Percentiles rank a stretch among this genome's conserved stretches.
phyloP scores from a whole-genome alignment of 2,113 vertebrate genomes.

The Jacana jacana region DNA sequence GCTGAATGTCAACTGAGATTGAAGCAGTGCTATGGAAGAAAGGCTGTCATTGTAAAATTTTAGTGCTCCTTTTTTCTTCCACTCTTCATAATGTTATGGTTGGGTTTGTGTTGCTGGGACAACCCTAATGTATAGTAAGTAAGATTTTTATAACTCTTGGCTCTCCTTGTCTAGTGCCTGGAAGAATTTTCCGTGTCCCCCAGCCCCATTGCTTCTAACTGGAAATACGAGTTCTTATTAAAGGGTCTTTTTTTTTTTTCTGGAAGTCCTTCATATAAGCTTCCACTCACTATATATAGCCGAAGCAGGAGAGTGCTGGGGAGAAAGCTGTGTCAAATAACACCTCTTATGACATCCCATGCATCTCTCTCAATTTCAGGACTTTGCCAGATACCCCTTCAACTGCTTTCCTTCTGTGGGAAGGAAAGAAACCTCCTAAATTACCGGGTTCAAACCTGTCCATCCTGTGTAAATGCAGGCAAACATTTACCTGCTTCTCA shows the following conservation, averaged over 20 bases:
- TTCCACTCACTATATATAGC: not conserved
- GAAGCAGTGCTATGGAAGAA: not conserved
- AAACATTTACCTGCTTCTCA: not conserved
- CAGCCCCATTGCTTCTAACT: not conserved
- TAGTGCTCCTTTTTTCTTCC: not conserved
- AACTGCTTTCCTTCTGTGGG: not conserved
- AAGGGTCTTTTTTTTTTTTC: not conserved
- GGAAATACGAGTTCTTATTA: not conserved
- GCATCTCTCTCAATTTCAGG: not conserved
- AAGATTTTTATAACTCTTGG: not conserved
- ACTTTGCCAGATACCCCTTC: not conserved
- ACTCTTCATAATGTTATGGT: not conserved
- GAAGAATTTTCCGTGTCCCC: not conserved
- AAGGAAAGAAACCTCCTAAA: not conserved
- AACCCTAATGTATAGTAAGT: not conserved
- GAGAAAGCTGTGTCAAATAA: not conserved
- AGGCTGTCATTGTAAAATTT: not conserved
- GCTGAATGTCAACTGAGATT: not conserved
- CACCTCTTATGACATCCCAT: fast-evolving
- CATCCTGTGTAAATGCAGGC: not conserved
- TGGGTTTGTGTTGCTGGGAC: not conserved
- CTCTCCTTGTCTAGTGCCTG: not conserved
- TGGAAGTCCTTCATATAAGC: not conserved
- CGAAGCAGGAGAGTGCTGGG: not conserved
- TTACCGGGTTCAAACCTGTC: not conserved